Base-by-base conservation (phyloP, 2,113 vertebrate species). In the Etheostoma cragini region DNA sequence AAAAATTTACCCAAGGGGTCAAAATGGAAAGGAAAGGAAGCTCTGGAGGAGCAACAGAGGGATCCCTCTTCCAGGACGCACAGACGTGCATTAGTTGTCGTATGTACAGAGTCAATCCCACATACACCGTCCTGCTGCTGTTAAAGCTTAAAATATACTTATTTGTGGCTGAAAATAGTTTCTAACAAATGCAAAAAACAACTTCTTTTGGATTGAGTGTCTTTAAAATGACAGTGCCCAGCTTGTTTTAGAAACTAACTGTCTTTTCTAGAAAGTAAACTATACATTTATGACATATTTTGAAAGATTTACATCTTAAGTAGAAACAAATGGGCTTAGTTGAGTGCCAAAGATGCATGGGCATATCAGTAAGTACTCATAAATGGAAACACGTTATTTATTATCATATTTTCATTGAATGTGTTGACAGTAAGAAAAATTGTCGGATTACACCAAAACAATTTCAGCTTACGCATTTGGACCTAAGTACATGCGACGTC, bases 121-220 rank as follows among this genome's bases (percentile, higher is more conserved):
- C 14, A 30, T 30, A 58, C 24, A 16, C 33, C 13, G 19, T 13
- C 5, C 19, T 62, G 22, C 19, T 64, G 33, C 33, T 13, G 13
- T 24, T 52, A 21, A 50, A 52, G 19, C 26, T 35, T 3, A 7
- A 67, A 33, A 3, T 33, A 1, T 33, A 14, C 21, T 33, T 2
- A 8, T 52, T 52, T 35, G 6, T 13, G 2, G 14, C 13, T 26
- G 2, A 56, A 24, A 24, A 24, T 56, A 3, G 22, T 24, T 56
- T 13, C 53, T 12, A 30, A 33, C 46, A 33, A 50, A n/a, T 66
- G 16, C 64, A 30, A 30, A 30, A 30, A 30, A 3, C 26, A 30
- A 30, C 1, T n/a, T n/a, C n/a, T n/a, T n/a, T n/a, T n/a, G 3
- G 3, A 30, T 2, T 30, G 26, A 50, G 0, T 2, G 5, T 16